Evolutionary conservation across 2,113 vertebrate genomes (phyloP).

Genomic region (Tachysurus fulvidraco): DNA sequence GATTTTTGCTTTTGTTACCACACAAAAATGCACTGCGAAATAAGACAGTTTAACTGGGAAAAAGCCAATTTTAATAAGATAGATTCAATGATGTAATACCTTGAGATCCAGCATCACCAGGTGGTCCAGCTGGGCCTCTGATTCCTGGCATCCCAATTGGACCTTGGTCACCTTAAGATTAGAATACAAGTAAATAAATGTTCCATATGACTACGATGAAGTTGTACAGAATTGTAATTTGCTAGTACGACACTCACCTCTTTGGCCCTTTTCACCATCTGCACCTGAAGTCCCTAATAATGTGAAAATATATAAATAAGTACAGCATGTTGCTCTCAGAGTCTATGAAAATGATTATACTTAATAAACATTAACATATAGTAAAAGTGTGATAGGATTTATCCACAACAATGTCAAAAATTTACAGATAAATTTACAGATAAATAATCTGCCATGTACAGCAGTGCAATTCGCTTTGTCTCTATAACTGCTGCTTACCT

Average conservation of each 20-base stretch:
- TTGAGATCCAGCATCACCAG: conserved; percentile 81
- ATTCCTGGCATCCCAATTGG: conserved; percentile 80
- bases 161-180: conserved; percentile 84
- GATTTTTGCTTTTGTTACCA: not conserved
- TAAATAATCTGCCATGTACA: not conserved
- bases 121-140: conserved; percentile 81
- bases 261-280: conserved; percentile 84
- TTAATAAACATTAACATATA: not conserved
- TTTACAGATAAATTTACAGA: not conserved
- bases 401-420: not conserved
- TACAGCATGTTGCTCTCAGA: not conserved
- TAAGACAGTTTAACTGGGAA: not conserved
- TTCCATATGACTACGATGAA: not conserved
- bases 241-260: conserved; percentile 73
- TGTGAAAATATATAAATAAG: conserved; percentile 35
- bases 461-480: not conserved
- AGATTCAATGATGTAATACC: conserved; percentile 38
- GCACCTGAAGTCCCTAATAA: conserved; percentile 79
- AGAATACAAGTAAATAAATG: conserved; percentile 19
- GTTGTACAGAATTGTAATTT: not conserved
- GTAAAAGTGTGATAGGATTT: not conserved
- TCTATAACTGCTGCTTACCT: conserved; percentile 70
- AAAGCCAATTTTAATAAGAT: not conserved
- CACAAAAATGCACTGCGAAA: not conserved
- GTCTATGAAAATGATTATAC: not conserved